Conservation (phyloP, 1,140 invertebrate species). For the Calycopis cecrops region DNA sequence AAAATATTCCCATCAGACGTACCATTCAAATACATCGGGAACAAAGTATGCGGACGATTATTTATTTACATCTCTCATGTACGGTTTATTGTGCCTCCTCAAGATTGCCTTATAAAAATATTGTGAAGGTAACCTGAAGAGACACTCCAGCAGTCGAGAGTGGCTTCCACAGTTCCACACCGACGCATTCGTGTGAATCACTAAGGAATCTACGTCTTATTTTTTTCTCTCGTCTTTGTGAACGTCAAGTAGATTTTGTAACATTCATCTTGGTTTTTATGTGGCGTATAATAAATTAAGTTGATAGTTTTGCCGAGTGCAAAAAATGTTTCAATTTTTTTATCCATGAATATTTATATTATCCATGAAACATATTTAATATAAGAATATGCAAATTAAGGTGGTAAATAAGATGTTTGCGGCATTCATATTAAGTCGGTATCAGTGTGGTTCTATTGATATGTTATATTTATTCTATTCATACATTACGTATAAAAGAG, state of each 20-base stretch:
- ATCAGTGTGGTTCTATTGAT: too few species aligned
- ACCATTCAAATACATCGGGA: background rate
- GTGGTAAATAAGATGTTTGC: too few species aligned
- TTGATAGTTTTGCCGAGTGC: too few species aligned
- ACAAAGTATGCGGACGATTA: background rate
- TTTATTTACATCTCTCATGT: slow-evolving; percentile 16
- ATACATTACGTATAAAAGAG: too few species aligned
- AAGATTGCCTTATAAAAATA: slow-evolving; percentile 50
- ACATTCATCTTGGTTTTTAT: too few species aligned
- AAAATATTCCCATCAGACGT: background rate
- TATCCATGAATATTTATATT: too few species aligned
- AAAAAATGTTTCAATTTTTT: too few species aligned
- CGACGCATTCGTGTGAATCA: slow-evolving; percentile 44
- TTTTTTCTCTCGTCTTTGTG: slow-evolving; percentile 56
- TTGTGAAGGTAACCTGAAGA: slow-evolving; percentile 42
- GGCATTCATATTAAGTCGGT: too few species aligned
- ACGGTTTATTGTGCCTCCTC: slow-evolving; percentile 21
- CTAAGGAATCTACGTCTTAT: slow-evolving; percentile 52
- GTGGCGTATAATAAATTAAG: too few species aligned
- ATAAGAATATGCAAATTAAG: too few species aligned
- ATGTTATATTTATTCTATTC: too few species aligned
- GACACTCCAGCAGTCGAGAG: slow-evolving; percentile 52
- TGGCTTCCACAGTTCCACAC: slow-evolving; percentile 34
- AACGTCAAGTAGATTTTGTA: background rate
- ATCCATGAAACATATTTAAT: too few species aligned